A percentile compares a stretch with the other conserved stretches of the same genome.
phyloP scores from a whole-genome alignment of 2,113 vertebrate species.

The Climacteris rufus region DNA sequence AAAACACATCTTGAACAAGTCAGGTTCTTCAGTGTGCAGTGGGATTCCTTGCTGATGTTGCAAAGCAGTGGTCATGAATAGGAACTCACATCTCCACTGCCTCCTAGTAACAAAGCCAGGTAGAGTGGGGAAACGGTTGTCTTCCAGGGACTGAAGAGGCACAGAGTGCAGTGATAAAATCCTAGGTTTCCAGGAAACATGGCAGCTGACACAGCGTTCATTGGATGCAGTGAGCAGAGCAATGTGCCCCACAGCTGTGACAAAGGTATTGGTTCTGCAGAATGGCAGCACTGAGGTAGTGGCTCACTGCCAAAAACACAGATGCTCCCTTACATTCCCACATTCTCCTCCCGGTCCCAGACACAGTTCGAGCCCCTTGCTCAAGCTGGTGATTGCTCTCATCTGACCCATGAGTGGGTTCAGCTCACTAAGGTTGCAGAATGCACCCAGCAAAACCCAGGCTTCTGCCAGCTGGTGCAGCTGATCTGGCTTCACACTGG shows the following conservation, averaged over 20 bases:
- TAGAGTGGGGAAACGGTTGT: neutral
- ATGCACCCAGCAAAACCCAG: neutral
- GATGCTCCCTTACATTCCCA: neutral
- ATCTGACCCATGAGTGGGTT: fast-evolving
- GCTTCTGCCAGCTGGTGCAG: neutral
- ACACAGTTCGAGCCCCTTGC: neutral
- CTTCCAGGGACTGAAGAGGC: neutral
- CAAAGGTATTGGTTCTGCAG: neutral
- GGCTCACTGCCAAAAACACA: neutral
- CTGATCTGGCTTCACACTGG: neutral
- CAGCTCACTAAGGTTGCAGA: neutral
- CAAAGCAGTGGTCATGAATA: neutral
- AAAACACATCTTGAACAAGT: neutral
- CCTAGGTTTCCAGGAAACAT: neutral
- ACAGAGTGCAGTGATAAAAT: neutral
- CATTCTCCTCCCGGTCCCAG: neutral
- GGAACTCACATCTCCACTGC: neutral
- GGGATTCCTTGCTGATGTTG: neutral
- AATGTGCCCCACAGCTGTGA: neutral
- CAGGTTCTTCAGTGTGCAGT: neutral
- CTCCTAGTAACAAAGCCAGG: neutral
- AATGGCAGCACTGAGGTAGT: neutral
- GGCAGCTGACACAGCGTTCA: neutral
- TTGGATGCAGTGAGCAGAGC: neutral
- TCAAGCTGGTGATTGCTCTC: fast-evolving